A percentile compares a stretch with the other conserved stretches of the same genome.
phyloP scores from a whole-genome alignment of 2,797 vertebrate genomes.

The Anolis apletophallus region DNA sequence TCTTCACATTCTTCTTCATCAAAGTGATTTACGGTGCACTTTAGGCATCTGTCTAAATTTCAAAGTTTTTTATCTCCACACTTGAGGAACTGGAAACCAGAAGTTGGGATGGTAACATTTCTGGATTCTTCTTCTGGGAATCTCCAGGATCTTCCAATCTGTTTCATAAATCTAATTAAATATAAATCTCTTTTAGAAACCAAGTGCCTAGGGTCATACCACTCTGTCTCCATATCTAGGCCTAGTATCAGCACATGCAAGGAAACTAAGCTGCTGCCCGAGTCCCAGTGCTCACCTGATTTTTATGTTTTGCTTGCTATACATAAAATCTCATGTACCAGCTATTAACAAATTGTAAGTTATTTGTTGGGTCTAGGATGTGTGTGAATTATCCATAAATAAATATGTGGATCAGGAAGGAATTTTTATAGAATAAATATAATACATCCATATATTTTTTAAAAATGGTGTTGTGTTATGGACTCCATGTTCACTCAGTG shows the following conservation, averaged over 20 bases:
- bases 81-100: neutral
- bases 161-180: neutral
- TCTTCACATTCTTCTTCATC: fast-evolving
- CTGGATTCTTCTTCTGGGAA: no score
- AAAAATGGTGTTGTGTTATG: neutral
- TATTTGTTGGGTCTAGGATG: neutral
- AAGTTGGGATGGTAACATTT: neutral
- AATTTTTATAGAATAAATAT: neutral
- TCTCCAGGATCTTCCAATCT: no score
- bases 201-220: neutral
- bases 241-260: neutral
- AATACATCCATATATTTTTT: neutral
- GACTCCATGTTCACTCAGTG: neutral
- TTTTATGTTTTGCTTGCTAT: neutral
- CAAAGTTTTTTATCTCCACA: neutral
- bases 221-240: no score
- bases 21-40: neutral
- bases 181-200: neutral
- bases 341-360: neutral
- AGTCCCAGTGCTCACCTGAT: neutral
- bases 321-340: neutral
- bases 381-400: neutral
- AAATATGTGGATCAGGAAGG: neutral
- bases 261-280: no score
- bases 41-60: neutral